Base-by-base conservation (phyloP, 64 coral and sea anemone species). In the Stylophora pistillata region DNA sequence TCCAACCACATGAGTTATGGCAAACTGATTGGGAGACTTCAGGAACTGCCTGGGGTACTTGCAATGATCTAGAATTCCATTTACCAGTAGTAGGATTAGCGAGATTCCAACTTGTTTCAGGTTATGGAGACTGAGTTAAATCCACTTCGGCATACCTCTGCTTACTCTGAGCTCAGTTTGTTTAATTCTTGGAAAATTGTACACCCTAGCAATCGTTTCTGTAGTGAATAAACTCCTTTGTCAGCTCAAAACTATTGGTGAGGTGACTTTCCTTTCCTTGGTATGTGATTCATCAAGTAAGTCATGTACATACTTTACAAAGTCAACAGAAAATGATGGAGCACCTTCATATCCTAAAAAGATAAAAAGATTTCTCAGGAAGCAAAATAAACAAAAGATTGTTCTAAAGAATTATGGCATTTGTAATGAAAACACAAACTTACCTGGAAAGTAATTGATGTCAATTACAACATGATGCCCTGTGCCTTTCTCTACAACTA, bases 381-480 rank as follows among this genome's bases (percentile, higher is more conserved):
- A 60, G 18, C 13, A 60, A 60, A 60, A 60, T 60, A 3, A 60
- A 16, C 58, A 60, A 60, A 0, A 64, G 9, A 2, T 64, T 21
- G 61, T 23, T 64, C 9, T 20, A 6, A 17, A 64, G 23, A 64
- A 47, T 7, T 47, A 47, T 47, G 37, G 37, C 37, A 52, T 26
- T 12, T 53, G 53, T 20, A 77, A 12, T 2, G 16, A 5, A n/a
- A 56, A 33, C 54, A 25, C 64, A 68, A 5, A 82, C 80, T 85
- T 90, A 94, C 93, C 96, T 77, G 96, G 96, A 84, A 98, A 98
- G 84, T 95, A 98, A 74, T 98, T 98, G 74, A 98, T 98, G 37
- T 98, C 96, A 52, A 98, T 93, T 53, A 98, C 96, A 21, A 91
- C 96, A 74, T 95, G 93, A 54, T 92, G 91, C 29, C 65, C 78